Percentiles rank a stretch among this genome's conserved stretches.
Conservation (phyloP, 2,888 invertebrate species). For the Apodemia mormo region DNA sequence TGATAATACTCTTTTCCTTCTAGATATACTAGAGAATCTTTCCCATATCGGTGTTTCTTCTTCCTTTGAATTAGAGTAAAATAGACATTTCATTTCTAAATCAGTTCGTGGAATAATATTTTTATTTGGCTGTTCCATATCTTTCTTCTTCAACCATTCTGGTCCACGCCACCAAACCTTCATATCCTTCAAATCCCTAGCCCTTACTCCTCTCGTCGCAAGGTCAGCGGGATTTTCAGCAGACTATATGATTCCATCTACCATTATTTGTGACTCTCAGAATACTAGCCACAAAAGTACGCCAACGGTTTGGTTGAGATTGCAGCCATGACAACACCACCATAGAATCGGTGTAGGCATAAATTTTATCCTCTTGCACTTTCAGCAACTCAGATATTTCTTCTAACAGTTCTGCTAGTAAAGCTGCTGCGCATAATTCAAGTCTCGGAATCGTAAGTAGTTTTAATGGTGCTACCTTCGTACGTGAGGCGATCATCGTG, state of each 20-base stretch:
- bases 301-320: slow-evolving; percentile 31
- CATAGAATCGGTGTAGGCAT: slow-evolving; percentile 16
- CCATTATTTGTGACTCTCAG: slow-evolving; percentile 25
- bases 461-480: slow-evolving; percentile 38
- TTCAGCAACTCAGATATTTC: slow-evolving; percentile 27
- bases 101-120: neutral
- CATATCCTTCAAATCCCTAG: slow-evolving; percentile 18
- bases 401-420: slow-evolving; percentile 29
- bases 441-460: slow-evolving; percentile 37
- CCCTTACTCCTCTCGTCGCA: slow-evolving; percentile 29
- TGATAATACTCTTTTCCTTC: slow-evolving; percentile 31
- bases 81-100: slow-evolving; percentile 18
- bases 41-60: slow-evolving; percentile 25
- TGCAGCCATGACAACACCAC: slow-evolving; percentile 32
- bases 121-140: neutral
- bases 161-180: slow-evolving; percentile 31
- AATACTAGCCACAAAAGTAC: slow-evolving; percentile 31
- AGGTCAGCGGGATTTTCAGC: slow-evolving; percentile 32
- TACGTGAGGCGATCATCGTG: slow-evolving; percentile 1
- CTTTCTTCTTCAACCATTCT: slow-evolving; percentile 21
- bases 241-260: slow-evolving; percentile 31
- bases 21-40: slow-evolving; percentile 30
- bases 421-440: slow-evolving; percentile 38
- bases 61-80: slow-evolving; percentile 1
- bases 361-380: neutral